Conservation (phyloP, 2,888 invertebrate genomes). For the Drosophila kambysellisi region DNA sequence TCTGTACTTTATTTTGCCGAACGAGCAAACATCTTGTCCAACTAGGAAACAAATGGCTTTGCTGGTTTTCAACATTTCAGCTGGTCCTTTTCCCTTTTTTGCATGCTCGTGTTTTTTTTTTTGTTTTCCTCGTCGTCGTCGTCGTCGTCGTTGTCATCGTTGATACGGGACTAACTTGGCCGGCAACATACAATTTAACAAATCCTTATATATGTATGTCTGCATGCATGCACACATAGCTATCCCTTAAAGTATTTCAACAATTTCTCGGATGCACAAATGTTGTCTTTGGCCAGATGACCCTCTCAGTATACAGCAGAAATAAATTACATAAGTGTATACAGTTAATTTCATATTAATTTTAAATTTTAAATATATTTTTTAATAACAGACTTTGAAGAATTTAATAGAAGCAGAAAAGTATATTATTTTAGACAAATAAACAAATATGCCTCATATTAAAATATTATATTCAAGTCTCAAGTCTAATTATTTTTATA, state of each 20-base stretch:
- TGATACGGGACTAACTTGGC: conserved; percentile 41
- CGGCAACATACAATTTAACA: conserved; percentile 48
- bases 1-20: conserved; percentile 83
- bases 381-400: neutral
- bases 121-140: neutral
- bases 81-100: conserved; percentile 58
- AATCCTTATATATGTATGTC: conserved; percentile 45
- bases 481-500: neutral
- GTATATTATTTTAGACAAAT: neutral
- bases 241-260: conserved; percentile 31
- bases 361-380: neutral
- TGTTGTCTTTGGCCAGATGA: conserved; percentile 15
- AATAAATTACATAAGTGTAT: neutral
- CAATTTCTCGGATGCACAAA: conserved; percentile 28
- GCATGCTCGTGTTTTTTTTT: conserved; percentile 22
- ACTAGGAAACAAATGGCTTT: conserved; percentile 84
- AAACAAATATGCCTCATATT: neutral
- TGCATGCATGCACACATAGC: conserved; percentile 15
- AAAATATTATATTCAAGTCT: neutral
- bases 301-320: neutral
- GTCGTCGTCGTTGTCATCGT: conserved; percentile 17
- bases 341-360: neutral
- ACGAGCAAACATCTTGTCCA: conserved; percentile 84
- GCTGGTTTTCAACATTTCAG: conserved; percentile 80
- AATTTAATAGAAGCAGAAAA: neutral